Conservation (phyloP, 2,113 vertebrate species). For the Elanoides forficatus region DNA sequence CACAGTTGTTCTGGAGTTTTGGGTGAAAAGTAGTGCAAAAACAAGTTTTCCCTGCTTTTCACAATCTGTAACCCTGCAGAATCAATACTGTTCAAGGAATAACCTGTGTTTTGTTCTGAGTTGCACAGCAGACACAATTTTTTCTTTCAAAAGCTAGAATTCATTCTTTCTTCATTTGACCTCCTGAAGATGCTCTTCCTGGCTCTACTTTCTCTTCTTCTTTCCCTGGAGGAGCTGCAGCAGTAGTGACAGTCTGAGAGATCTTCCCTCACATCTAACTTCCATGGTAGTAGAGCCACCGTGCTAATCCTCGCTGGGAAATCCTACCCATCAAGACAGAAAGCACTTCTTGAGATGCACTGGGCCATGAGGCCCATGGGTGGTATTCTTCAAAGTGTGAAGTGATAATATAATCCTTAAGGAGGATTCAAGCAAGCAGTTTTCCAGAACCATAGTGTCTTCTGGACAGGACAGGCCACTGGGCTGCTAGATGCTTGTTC, state of each 20-base stretch:
- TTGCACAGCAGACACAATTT: not conserved
- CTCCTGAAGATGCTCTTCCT: not conserved
- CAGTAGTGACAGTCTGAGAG: not conserved
- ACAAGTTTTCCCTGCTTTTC: not conserved
- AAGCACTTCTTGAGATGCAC: not conserved
- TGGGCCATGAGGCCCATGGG: not conserved
- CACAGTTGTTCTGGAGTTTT: not conserved
- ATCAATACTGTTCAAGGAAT: not conserved
- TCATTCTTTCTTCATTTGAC: not conserved
- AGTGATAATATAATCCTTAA: not conserved
- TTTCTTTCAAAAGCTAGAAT: not conserved
- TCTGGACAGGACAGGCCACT: not conserved
- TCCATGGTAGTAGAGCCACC: not conserved
- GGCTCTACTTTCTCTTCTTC: not conserved
- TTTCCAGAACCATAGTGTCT: not conserved
- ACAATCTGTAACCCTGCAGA: not conserved
- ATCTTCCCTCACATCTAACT: not conserved
- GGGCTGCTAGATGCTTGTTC: not conserved
- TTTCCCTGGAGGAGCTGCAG: not conserved
- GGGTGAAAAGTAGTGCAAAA: not conserved
- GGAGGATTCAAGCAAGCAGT: not conserved
- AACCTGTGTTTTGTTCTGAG: not conserved
- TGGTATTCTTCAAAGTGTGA: not conserved
- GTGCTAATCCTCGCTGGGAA: fast-evolving
- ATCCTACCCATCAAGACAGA: not conserved